Base-by-base conservation (phyloP, 2,113 vertebrate species). In the Craseonycteris thonglongyai region DNA sequence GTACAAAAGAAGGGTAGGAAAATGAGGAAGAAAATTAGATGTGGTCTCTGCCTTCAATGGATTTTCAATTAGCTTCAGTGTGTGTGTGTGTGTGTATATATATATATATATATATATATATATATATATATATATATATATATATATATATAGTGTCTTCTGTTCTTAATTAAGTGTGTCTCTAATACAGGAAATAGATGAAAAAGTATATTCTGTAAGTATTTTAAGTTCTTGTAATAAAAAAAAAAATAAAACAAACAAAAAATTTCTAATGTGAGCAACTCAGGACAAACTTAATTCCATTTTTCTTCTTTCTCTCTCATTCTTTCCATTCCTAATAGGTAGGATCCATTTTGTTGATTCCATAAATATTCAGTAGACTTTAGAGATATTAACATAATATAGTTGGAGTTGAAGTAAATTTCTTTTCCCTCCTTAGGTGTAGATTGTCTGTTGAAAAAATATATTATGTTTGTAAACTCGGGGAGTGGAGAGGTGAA, bases 131-230 rank as follows among this genome's bases (percentile, higher is more conserved):
- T n/a, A n/a, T n/a, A n/a, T n/a, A n/a, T n/a, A n/a, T n/a, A n/a
- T n/a, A n/a, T n/a, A 19, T 49, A 51, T 51, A 51, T 86, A 59
- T 65, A 59, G 47, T 56, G 16, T 51, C 35, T 89, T 86, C 58
- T 94, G 49, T 24, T 74, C 4, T 81, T 95, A 93, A 86, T 96
- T 93, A 78, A 84, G 22, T 74, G 35, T 95, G 58, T 95, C 66
- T 33, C 42, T 63, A 92, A 91, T 35, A 59, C 40, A 95, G 96
- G 63, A 93, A 93, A 74, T 78, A 47, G 86, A 76, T 72, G 82
- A 66, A 45, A 85, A 91, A 85, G 54, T 66, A 1, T 90, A 69
- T 72, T 91, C 56, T 89, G 45, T 63, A 86, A 89, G 40, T 90
- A 82, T 81, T 92, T 95, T 88, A 92, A 92, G 18, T 84, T 58